A percentile compares a stretch with the other conserved stretches of the same genome.
These are phyloP conservation scores for Clanis bilineata DNA, from an alignment of 2,888 invertebrate species.

Conservation along the genomic window DNA sequence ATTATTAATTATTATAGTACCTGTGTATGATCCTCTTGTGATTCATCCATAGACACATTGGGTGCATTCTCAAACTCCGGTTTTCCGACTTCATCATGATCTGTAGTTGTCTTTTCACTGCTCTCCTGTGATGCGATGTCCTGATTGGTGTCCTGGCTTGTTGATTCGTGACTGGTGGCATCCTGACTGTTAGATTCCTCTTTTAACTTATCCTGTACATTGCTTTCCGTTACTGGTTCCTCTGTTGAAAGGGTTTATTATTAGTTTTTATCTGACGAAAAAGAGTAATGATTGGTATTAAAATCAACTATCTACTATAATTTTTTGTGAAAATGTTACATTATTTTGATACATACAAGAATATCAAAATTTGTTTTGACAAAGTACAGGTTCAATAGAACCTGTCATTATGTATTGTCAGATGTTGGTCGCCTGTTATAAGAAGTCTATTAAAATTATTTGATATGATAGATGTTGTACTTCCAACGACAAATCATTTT, in stretches of 20 bases:
- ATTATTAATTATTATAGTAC: slow-evolving; percentile 36
- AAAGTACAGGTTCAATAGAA: too few species aligned
- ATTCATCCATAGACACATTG: slow-evolving; percentile 66
- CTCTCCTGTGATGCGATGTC: slow-evolving; percentile 27
- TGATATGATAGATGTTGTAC: too few species aligned
- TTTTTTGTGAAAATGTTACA: too few species aligned
- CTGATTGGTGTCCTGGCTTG: slow-evolving; percentile 32
- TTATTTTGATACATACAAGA: too few species aligned
- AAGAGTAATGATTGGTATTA: neutral
- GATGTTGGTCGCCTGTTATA: too few species aligned
- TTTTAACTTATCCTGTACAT: slow-evolving; percentile 35
- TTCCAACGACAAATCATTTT: too few species aligned
- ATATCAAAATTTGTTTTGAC: too few species aligned
- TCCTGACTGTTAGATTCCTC: slow-evolving; percentile 39
- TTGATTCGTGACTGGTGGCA: slow-evolving; percentile 31
- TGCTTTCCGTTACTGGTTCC: slow-evolving; percentile 10
- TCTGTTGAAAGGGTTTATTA: neutral
- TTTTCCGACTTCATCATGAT: slow-evolving; percentile 58
- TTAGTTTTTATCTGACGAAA: neutral
- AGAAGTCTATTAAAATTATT: too few species aligned
- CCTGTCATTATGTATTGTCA: too few species aligned
- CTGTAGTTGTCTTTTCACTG: slow-evolving; percentile 38
- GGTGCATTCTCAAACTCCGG: slow-evolving; percentile 80
- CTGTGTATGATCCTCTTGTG: slow-evolving; percentile 74
- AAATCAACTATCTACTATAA: too few species aligned